Evolutionary conservation across 2,888 invertebrate genomes (phyloP).

Genomic region (Shargacucullia verbasci): DNA sequence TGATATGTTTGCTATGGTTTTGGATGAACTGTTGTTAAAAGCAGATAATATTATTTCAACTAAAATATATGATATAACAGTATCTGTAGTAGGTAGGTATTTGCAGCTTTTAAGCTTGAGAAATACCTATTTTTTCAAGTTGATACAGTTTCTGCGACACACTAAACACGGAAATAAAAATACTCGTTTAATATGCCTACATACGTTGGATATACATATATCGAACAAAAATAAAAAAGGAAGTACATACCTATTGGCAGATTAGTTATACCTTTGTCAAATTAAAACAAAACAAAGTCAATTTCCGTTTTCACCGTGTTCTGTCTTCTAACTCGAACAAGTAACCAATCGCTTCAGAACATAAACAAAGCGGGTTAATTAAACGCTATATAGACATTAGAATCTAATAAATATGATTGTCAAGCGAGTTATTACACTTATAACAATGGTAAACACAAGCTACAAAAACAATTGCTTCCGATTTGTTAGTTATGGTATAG

Average conservation of each 20-base stretch:
- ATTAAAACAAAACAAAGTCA: constrained; percentile 37
- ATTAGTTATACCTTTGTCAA: constrained; percentile 21
- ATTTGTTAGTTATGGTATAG: constrained; percentile 9
- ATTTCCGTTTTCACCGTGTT: constrained; percentile 3
- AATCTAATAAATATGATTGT: constrained; percentile 20
- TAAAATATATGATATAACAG: no score
- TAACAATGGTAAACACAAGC: constrained; percentile 21
- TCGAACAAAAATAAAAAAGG: neutral
- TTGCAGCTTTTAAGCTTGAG: neutral
- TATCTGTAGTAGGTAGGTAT: neutral
- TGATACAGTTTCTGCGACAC: neutral
- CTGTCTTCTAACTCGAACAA: constrained; percentile 5
- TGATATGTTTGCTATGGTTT: no score
- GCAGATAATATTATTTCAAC: no score
- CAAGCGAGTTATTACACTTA: constrained; percentile 24
- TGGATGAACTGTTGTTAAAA: no score
- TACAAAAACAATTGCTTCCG: constrained; percentile 31
- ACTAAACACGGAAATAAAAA: neutral
- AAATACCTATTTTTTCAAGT: neutral
- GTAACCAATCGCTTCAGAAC: constrained; percentile 2
- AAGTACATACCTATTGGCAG: constrained; percentile 9
- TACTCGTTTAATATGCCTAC: neutral
- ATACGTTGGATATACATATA: neutral
- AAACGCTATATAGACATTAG: constrained; percentile 7
- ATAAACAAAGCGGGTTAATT: constrained; percentile 28